Percentiles rank a stretch among this genome's conserved stretches.
These are phyloP conservation scores for Odiellus spinosus DNA, from an alignment of 2,888 invertebrate species.

Conservation along the genomic window DNA sequence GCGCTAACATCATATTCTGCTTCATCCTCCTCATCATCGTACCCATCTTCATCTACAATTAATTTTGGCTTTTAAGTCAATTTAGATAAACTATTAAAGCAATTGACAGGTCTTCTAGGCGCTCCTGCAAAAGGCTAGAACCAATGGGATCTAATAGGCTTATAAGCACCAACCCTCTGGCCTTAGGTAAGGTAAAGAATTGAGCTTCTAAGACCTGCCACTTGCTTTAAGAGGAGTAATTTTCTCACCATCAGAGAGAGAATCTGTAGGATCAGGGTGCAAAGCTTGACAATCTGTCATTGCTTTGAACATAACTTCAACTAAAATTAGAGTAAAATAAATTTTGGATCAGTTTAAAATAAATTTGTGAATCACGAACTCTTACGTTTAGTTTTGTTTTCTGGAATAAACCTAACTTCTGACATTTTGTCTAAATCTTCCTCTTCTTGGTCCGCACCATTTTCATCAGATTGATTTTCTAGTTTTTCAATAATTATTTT, in stretches of 20 bases:
- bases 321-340: constrained; percentile 24
- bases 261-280: constrained; percentile 59
- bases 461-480: constrained; percentile 3
- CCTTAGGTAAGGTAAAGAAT: too few relatives aligned
- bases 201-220: too few relatives aligned
- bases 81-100: too few relatives aligned
- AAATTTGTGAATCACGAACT: too few relatives aligned
- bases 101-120: too few relatives aligned
- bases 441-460: constrained; percentile 1
- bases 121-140: too few relatives aligned
- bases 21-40: constrained; percentile 3
- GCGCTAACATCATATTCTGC: constrained; percentile 5
- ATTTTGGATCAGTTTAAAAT: neutral
- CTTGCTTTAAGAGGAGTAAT: too few relatives aligned
- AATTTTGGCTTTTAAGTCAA: too few relatives aligned
- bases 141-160: too few relatives aligned
- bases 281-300: constrained; percentile 60
- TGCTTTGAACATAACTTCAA: constrained; percentile 53
- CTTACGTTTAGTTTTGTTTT: constrained; percentile 33
- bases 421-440: neutral
- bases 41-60: constrained; percentile 2
- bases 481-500: too few relatives aligned
- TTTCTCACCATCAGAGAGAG: constrained; percentile 32
- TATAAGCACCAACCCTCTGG: too few relatives aligned
- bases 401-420: constrained; percentile 55